phyloP scores from a whole-genome alignment of 2,888 invertebrate species.

The Mycalesis mineus region DNA sequence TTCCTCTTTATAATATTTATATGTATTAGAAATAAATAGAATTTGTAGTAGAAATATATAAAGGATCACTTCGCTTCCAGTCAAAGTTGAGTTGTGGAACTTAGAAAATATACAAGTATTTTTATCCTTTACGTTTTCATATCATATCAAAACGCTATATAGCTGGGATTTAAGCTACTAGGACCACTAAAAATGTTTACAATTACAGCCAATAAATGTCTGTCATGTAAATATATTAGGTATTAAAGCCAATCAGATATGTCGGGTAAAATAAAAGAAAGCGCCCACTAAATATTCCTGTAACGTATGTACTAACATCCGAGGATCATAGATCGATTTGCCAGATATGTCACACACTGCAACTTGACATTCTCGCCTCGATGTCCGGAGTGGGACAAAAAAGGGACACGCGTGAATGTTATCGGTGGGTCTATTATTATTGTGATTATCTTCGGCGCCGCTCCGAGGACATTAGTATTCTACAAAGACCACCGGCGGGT shows the following conservation, averaged over 20 bases:
- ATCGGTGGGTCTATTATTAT: slow-evolving; percentile 18
- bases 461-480: slow-evolving; percentile 24
- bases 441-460: slow-evolving; percentile 22
- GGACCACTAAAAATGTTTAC: too few relatives aligned
- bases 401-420: slow-evolving; percentile 16
- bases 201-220: too few relatives aligned
- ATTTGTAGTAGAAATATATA: too few relatives aligned
- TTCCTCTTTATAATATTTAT: too few relatives aligned
- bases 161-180: too few relatives aligned
- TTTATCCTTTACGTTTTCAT: too few relatives aligned
- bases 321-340: slow-evolving; percentile 1
- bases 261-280: background rate
- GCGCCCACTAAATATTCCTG: background rate
- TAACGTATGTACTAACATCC: background rate
- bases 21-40: too few relatives aligned
- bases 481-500: slow-evolving; percentile 12
- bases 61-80: too few relatives aligned
- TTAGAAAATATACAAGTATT: too few relatives aligned
- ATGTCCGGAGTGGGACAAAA: slow-evolving; percentile 11
- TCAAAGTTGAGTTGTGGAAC: too few relatives aligned
- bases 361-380: slow-evolving; percentile 11
- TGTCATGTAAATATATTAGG: too few relatives aligned
- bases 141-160: too few relatives aligned
- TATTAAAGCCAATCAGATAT: background rate
- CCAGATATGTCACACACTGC: background rate